These are phyloP conservation scores for Thinocorus orbignyianus DNA, from an alignment of 2,113 vertebrate genomes.

Conservation along the genomic window DNA sequence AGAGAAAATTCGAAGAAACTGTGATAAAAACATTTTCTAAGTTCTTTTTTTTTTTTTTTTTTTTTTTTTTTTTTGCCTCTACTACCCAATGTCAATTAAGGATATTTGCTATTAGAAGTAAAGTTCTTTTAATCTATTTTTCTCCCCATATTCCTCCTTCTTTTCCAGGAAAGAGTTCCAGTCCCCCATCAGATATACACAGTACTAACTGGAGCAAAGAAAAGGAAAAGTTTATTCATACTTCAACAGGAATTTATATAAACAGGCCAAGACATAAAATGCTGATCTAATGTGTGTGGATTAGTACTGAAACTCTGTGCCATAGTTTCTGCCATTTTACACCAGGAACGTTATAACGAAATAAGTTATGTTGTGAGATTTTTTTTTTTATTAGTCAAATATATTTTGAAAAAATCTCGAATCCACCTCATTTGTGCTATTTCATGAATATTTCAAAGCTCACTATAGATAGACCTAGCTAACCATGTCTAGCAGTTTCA, in stretches of 20 bases:
- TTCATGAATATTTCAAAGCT: not conserved
- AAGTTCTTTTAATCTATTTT: constrained; percentile 36
- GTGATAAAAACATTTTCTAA: not conserved
- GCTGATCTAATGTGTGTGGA: not conserved
- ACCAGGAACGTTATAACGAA: not conserved
- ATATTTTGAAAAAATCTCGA: not conserved
- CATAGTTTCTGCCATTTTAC: not conserved
- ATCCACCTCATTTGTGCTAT: not conserved
- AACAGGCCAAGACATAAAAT: constrained; percentile 19
- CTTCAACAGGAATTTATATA: not conserved
- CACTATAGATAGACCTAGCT: not conserved
- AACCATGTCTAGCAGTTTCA: not conserved
- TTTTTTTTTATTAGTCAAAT: not conserved
- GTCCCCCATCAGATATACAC: constrained; percentile 13
- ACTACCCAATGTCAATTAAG: not conserved
- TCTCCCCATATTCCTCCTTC: not conserved
- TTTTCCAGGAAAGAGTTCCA: constrained; percentile 35
- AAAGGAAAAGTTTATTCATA: constrained; percentile 52
- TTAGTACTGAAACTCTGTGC: not conserved
- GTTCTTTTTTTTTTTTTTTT: no score
- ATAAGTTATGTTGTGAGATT: not conserved
- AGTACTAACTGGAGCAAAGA: constrained; percentile 21
- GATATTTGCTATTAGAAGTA: not conserved
- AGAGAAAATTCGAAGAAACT: not conserved
- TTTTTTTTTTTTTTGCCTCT: not conserved